A percentile compares a stretch with the other conserved stretches of the same genome.
These are phyloP conservation scores for Trichomycterus rosablanca DNA, from an alignment of 2,113 vertebrate genomes.

Conservation along the genomic window DNA sequence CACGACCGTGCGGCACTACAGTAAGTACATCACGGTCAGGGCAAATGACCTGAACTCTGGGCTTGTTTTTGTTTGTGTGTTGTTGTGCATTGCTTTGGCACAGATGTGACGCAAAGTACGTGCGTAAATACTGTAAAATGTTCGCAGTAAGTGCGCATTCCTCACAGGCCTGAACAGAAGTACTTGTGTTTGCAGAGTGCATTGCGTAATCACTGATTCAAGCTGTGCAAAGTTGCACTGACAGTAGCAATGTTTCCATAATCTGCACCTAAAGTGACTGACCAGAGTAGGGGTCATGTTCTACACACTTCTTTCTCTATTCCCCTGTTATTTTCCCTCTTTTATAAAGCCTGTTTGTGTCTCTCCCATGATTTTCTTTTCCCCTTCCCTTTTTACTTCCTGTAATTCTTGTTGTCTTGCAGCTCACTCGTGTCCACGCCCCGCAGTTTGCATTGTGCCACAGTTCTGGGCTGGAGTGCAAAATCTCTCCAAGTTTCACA, in stretches of 20 bases:
- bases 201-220: neutral
- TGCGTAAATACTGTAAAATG: too few relatives aligned
- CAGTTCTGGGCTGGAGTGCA: conserved; percentile 33
- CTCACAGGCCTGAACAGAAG: conserved; percentile 19
- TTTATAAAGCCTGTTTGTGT: conserved; percentile 26
- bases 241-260: neutral
- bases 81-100: too few relatives aligned
- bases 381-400: conserved; percentile 61
- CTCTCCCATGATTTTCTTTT: conserved; percentile 18
- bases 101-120: neutral
- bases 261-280: neutral
- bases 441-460: conserved; percentile 56
- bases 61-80: too few relatives aligned
- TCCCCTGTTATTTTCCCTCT: conserved; percentile 21
- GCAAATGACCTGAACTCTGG: neutral
- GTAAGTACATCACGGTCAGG: conserved; percentile 18
- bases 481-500: conserved; percentile 38
- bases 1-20: conserved; percentile 40
- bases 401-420: conserved; percentile 72
- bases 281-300: conserved; percentile 18
- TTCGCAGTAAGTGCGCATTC: conserved; percentile 2
- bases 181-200: neutral
- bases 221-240: neutral
- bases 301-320: conserved; percentile 45
- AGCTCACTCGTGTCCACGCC: conserved; percentile 49